Evolutionary conservation across 2,113 vertebrate species (phyloP).

Genomic region (Megaleporinus macrocephalus): DNA sequence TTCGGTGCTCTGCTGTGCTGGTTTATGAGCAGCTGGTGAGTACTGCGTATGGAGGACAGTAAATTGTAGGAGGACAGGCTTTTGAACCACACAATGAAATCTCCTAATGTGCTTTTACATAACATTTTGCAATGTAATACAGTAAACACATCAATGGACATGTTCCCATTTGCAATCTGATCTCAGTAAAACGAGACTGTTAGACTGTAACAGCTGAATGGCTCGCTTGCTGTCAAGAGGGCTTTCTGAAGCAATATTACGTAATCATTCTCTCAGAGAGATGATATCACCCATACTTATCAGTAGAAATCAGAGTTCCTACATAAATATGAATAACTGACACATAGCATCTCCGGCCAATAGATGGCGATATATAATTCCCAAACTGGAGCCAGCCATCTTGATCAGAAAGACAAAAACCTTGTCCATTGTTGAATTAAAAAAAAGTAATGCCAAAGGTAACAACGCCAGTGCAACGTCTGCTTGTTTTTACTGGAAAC

Average conservation of each 20-base stretch:
- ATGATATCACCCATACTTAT: neutral
- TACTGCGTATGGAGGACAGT: neutral
- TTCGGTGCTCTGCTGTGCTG: neutral
- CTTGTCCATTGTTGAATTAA: neutral
- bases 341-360: conserved; percentile 4
- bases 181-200: neutral
- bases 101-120: neutral
- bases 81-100: neutral
- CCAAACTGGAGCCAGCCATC: conserved; percentile 9
- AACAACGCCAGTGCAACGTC: neutral
- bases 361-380: conserved; percentile 37
- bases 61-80: neutral
- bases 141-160: neutral
- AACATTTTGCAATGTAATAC: neutral
- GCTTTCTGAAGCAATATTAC: neutral
- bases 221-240: neutral
- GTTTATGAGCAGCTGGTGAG: neutral
- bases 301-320: neutral
- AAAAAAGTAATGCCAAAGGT: neutral
- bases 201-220: neutral
- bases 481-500: conserved; percentile 8
- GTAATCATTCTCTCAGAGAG: no score
- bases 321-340: neutral
- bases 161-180: neutral
- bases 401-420: neutral